These are phyloP conservation scores for Hippasteria phrygiana DNA, from an alignment of 53 echinoderm and acorn worm genomes.

Conservation along the genomic window DNA sequence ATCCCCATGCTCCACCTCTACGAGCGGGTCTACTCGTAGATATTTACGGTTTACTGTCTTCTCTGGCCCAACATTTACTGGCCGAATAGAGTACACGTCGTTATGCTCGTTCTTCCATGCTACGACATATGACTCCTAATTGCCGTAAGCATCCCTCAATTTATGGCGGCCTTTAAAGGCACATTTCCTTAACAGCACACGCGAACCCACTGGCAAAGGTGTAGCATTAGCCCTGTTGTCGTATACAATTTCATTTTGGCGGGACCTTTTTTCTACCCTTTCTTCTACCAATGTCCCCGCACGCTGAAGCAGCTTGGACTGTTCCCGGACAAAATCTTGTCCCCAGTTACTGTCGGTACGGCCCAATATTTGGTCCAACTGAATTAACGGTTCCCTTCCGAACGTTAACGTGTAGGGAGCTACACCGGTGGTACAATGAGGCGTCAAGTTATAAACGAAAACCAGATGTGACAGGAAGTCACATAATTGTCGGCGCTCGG, in stretches of 20 bases:
- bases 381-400: constrained; percentile 27
- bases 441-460: constrained; percentile 18
- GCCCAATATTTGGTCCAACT: constrained; percentile 14
- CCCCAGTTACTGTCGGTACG: background rate
- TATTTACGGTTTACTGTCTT: background rate
- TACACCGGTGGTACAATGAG: constrained; percentile 16
- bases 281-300: background rate
- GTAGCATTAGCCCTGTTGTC: background rate
- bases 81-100: background rate
- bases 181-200: no score
- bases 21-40: background rate
- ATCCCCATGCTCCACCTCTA: background rate
- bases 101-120: background rate
- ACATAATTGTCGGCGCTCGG: background rate
- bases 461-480: constrained; percentile 18
- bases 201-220: no score
- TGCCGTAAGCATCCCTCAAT: no score
- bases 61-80: no score
- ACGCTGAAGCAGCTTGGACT: background rate
- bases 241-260: background rate
- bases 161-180: no score
- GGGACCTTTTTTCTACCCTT: background rate
- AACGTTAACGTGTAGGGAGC: constrained; percentile 3
- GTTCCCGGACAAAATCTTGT: background rate
- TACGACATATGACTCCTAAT: no score